These are phyloP conservation scores for Botrylloides violaceus DNA, from an alignment of 23 tunicate species.

Conservation along the genomic window DNA sequence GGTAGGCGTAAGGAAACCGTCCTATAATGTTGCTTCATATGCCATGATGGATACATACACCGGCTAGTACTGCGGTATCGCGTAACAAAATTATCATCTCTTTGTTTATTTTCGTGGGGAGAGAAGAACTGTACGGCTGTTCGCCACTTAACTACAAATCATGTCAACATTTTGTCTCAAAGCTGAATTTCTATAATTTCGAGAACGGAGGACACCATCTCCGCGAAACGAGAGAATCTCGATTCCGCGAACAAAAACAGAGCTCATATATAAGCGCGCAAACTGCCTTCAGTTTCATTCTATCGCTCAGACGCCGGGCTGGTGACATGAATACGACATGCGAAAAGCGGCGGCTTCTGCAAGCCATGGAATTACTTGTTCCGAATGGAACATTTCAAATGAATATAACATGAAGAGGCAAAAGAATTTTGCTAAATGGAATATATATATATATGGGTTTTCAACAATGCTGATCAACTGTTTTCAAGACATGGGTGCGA, in stretches of 20 bases:
- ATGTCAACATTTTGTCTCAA: neutral
- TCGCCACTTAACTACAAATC: neutral
- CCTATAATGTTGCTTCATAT: neutral
- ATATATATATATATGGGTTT: neutral
- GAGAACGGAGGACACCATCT: neutral
- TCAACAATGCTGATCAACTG: neutral
- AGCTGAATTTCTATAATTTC: neutral
- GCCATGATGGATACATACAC: neutral
- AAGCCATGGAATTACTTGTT: too few relatives aligned
- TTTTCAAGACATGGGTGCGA: neutral
- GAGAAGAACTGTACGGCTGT: neutral
- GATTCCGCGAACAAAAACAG: neutral
- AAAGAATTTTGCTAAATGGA: neutral
- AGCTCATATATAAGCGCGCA: neutral
- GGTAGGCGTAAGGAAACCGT: neutral
- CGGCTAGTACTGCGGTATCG: neutral
- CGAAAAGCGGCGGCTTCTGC: too few relatives aligned
- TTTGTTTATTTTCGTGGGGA: slow-evolving; percentile 1
- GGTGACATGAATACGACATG: neutral
- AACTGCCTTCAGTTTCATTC: neutral
- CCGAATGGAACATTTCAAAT: too few relatives aligned
- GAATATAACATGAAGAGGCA: too few relatives aligned
- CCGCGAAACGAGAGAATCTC: neutral
- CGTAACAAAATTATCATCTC: neutral
- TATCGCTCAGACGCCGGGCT: neutral